phyloP scores from a whole-genome alignment of 1,140 invertebrate genomes.

The Drosophila neocordata region DNA sequence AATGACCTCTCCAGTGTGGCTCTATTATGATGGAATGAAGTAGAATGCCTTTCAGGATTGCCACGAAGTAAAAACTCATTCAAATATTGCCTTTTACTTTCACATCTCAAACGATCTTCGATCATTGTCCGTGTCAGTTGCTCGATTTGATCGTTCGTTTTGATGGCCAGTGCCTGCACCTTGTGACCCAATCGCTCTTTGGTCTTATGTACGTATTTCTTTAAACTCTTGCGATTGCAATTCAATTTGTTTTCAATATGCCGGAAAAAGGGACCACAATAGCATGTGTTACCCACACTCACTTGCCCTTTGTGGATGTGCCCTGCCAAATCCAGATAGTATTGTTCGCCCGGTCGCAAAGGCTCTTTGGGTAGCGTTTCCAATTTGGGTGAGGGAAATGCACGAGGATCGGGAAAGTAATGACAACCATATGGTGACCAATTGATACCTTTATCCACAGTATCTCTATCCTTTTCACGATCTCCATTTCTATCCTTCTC shows the following conservation, averaged over 20 bases:
- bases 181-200: slow-evolving; percentile 93
- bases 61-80: slow-evolving; percentile 84
- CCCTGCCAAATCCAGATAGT: slow-evolving; percentile 97
- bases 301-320: slow-evolving; percentile 97
- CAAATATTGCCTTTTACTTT: slow-evolving; percentile 87
- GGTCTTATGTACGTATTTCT: slow-evolving; percentile 91
- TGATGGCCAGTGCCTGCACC: slow-evolving; percentile 91
- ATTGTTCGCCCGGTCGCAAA: slow-evolving; percentile 94
- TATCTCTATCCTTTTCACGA: slow-evolving; percentile 71
- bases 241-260: slow-evolving; percentile 94
- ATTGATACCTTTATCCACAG: slow-evolving; percentile 83
- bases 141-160: slow-evolving; percentile 90
- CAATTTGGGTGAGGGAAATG: slow-evolving; percentile 92
- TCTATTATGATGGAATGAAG: slow-evolving; percentile 84
- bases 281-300: slow-evolving; percentile 91
- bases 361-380: slow-evolving; percentile 93
- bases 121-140: slow-evolving; percentile 87
- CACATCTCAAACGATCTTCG: slow-evolving; percentile 86
- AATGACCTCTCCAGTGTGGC: slow-evolving; percentile 84
- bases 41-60: slow-evolving; percentile 56
- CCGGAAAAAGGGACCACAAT: slow-evolving; percentile 90
- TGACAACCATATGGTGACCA: slow-evolving; percentile 96
- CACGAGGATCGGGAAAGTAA: slow-evolving; percentile 91
- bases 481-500: slow-evolving; percentile 52
- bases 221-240: slow-evolving; percentile 92